Conservation (phyloP, 1,140 invertebrate species). For the Nasonia longicornis region DNA sequence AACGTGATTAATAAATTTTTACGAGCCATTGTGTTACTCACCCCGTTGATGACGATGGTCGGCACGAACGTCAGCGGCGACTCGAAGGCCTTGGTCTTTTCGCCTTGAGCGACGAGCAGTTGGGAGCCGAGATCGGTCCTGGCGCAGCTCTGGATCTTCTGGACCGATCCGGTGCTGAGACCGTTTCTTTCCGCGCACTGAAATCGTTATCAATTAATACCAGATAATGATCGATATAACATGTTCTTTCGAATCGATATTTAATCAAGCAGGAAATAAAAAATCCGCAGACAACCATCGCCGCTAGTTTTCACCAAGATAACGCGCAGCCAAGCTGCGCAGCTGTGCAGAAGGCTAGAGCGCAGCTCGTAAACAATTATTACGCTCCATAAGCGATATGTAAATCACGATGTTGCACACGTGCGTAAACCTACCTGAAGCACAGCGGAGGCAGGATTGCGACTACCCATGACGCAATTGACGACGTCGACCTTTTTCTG, state of each 20-base stretch:
- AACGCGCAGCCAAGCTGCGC: too few relatives aligned
- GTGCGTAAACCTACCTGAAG: slow-evolving; percentile 50
- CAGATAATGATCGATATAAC: not conserved
- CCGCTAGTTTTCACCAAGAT: too few relatives aligned
- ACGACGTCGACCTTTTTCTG: slow-evolving; percentile 69
- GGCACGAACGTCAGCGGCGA: slow-evolving; percentile 73
- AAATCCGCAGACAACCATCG: too few relatives aligned
- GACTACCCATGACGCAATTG: slow-evolving; percentile 70
- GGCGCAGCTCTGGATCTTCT: slow-evolving; percentile 65
- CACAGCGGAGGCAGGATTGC: slow-evolving; percentile 57
- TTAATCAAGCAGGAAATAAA: too few relatives aligned
- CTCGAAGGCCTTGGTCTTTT: slow-evolving; percentile 69
- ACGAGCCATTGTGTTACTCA: slow-evolving; percentile 49
- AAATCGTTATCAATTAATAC: not conserved
- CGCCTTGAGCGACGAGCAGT: slow-evolving; percentile 71
- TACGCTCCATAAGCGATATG: not conserved
- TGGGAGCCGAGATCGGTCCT: slow-evolving; percentile 61
- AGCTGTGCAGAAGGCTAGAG: too few relatives aligned
- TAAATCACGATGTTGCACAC: not conserved
- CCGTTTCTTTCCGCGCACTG: slow-evolving; percentile 68
- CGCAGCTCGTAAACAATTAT: too few relatives aligned
- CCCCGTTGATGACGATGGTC: slow-evolving; percentile 72
- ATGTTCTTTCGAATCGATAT: too few relatives aligned
- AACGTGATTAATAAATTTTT: not conserved
- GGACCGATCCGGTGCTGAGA: slow-evolving; percentile 60